Base-by-base conservation (phyloP, 2,113 vertebrate genomes). In the Scatophagus argus region DNA sequence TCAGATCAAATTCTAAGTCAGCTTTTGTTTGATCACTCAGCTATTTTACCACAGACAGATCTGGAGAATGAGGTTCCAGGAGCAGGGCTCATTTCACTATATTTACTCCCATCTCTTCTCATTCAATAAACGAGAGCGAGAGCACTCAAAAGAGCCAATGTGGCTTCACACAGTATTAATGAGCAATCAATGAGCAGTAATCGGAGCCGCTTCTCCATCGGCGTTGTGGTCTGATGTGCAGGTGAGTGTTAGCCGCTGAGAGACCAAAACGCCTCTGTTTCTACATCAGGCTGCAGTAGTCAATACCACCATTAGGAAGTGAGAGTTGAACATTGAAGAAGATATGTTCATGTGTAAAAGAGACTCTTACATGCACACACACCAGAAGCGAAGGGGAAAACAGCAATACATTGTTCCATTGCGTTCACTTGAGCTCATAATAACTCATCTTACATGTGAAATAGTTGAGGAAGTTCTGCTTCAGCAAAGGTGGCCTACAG, bases 161-260 rank as follows among this genome's bases (percentile, higher is more conserved):
- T 43, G 67, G 74, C 81, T 83, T 90, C 85, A 78, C 63, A 32
- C 75, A 8, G 70, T 74, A 77, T 84, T 93, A 93, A 93, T 90
- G 89, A 92, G 84, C 83, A 91, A 93, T 93, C 92, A 87, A 93
- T 93, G 89, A 7, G 64, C 47, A 1, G 92, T 90, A 93, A 92
- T 82, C 67, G n/a, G 88, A 93, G 79, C 85, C 1, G 49, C 64
- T 67, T 39, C 64, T 84, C 43, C 54, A 66, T 55, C 2, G 58
- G 59, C 5, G 44, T 38, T 91, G 92, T 10, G 89, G 91, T 88
- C 65, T 74, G 71, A 46, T 51, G 23, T 55, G 71, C 8, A 21
- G 59, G 63, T 66, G 76, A 67, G 66, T 44, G 74, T 59, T 70
- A 70, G 68, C 65, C 19, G 39, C 79, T 29, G 25, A 27, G 86